Evolutionary conservation across 1,140 invertebrate genomes (phyloP).

Genomic region (Kradibia gibbosae): DNA sequence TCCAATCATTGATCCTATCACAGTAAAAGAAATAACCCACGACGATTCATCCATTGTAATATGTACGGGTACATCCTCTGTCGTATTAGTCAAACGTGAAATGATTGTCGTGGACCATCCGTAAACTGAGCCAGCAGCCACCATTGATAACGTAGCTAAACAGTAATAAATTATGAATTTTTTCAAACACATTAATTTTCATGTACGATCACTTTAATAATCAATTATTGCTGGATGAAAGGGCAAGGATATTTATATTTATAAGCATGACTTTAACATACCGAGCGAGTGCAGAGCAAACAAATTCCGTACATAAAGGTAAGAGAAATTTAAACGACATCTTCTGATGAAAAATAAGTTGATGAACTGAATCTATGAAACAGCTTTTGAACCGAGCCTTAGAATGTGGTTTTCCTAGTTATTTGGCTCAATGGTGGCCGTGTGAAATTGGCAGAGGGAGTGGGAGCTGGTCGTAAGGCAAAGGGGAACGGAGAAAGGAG

Average conservation of each 20-base stretch:
- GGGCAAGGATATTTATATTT: no score
- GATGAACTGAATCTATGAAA: neutral
- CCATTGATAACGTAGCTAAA: conserved; percentile 70
- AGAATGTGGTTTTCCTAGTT: conserved; percentile 1
- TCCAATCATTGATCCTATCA: conserved; percentile 72
- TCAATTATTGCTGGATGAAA: neutral
- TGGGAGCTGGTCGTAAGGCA: no score
- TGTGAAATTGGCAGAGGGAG: no score
- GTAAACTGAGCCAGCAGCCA: conserved; percentile 68
- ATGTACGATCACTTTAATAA: neutral
- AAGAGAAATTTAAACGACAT: neutral
- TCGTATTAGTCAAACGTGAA: conserved; percentile 54
- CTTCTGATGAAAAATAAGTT: neutral
- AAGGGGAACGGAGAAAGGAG: neutral
- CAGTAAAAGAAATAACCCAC: conserved; percentile 68
- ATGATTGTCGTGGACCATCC: conserved; percentile 68
- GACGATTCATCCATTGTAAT: conserved; percentile 63
- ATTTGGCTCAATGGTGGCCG: no score
- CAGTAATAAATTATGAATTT: conserved; percentile 16
- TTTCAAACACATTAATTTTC: neutral
- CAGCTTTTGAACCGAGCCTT: neutral
- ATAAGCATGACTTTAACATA: no score
- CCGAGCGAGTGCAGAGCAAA: no score
- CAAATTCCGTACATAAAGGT: neutral
- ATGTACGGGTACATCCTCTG: conserved; percentile 57